A percentile compares a stretch with the other conserved stretches of the same genome.
Evolutionary conservation across 2,113 vertebrate species (phyloP).

Genomic region (Mola mola): DNA sequence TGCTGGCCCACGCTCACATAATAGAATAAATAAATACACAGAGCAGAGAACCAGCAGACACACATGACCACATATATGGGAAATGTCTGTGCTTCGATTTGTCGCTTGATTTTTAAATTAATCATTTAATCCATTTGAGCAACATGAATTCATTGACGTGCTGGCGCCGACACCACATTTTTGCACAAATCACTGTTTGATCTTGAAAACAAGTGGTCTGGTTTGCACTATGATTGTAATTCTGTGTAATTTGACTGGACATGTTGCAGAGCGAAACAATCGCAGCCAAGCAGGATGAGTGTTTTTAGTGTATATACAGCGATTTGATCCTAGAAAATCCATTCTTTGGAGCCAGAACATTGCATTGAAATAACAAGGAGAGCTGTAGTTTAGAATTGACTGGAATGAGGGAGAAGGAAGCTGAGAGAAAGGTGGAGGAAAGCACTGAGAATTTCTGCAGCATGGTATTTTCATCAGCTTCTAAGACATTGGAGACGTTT

Average conservation of each 20-base stretch:
- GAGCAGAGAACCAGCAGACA: conserved; percentile 13
- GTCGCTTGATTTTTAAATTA: conserved; percentile 44
- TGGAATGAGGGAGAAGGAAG: conserved; percentile 21
- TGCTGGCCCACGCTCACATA: conserved; percentile 36
- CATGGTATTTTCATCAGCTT: conserved; percentile 13
- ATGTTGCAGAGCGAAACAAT: conserved; percentile 24
- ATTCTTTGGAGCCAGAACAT: conserved; percentile 23
- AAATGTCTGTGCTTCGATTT: conserved; percentile 47
- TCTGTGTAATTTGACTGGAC: conserved; percentile 15
- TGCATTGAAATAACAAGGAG: conserved; percentile 4
- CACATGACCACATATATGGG: conserved; percentile 26
- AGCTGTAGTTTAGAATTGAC: conserved; percentile 11
- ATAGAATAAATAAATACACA: conserved; percentile 13
- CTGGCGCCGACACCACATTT: conserved; percentile 18
- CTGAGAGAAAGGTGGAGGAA: not conserved
- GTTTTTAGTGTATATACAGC: conserved; percentile 10
- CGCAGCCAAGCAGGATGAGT: conserved; percentile 17
- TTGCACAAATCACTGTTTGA: conserved; percentile 44
- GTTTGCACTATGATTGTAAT: conserved; percentile 37
- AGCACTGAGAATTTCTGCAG: conserved; percentile 5
- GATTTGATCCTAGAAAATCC: conserved; percentile 34
- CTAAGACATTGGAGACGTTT: conserved; percentile 13
- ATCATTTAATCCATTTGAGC: conserved; percentile 48
- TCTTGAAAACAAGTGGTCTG: conserved; percentile 16
- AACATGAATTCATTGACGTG: conserved; percentile 39